A percentile compares a stretch with the other conserved stretches of the same genome.
phyloP scores from a whole-genome alignment of 2,113 vertebrate genomes.

The Rutilus rutilus region DNA sequence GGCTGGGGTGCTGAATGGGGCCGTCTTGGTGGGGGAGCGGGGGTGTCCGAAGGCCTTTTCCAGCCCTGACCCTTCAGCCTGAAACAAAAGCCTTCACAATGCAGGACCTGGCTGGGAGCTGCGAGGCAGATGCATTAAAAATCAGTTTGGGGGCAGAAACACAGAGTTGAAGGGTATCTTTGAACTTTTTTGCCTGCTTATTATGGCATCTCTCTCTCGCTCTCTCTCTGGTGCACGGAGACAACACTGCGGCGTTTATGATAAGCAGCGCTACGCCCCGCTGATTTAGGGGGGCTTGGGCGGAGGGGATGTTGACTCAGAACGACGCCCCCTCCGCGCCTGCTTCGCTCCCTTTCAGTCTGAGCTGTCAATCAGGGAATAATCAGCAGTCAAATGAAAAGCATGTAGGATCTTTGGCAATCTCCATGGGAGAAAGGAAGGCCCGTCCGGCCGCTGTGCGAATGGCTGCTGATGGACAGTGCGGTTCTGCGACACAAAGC shows the following conservation, averaged over 20 bases:
- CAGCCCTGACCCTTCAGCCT: constrained; percentile 2
- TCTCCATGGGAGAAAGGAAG: constrained; percentile 28
- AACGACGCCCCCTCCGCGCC: not conserved
- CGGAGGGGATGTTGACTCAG: constrained; percentile 32
- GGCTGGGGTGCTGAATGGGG: constrained; percentile 14
- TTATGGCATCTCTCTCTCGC: constrained; percentile 11
- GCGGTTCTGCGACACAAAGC: constrained; percentile 20
- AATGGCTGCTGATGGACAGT: constrained; percentile 10
- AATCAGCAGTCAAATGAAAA: constrained; percentile 43
- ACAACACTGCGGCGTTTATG: constrained; percentile 39
- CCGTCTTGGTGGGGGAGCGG: not conserved
- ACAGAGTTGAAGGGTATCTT: constrained; percentile 43
- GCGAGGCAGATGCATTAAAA: constrained; percentile 42
- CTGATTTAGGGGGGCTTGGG: constrained; percentile 38
- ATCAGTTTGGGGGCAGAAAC: constrained; percentile 41
- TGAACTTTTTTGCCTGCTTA: constrained; percentile 46
- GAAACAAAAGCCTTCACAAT: constrained; percentile 48
- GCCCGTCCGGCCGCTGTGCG: not conserved
- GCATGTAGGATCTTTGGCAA: constrained; percentile 24
- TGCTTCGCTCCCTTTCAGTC: constrained; percentile 25
- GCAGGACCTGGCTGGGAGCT: constrained; percentile 38
- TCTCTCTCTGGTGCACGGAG: constrained; percentile 6
- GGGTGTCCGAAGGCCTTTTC: constrained; percentile 35
- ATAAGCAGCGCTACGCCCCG: constrained; percentile 50
- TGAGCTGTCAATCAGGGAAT: constrained; percentile 51